Percentiles rank a stretch among this genome's conserved stretches.
phyloP scores from a whole-genome alignment of 2,113 vertebrate species.

The Excalfactoria chinensis region DNA sequence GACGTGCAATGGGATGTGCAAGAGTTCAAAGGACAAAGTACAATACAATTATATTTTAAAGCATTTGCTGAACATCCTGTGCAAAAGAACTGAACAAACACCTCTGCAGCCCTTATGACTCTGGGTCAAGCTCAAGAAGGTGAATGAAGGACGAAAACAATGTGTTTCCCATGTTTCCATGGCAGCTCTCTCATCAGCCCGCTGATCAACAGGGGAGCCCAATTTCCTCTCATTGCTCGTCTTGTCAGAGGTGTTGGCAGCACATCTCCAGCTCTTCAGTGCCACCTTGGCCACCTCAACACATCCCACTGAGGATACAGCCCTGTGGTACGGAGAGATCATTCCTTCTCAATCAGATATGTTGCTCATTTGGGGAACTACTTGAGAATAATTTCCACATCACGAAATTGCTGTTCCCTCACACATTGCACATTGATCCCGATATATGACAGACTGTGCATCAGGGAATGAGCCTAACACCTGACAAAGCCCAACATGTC shows the following conservation, averaged over 20 bases:
- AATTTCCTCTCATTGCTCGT: neutral
- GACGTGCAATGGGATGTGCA: neutral
- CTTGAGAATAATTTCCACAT: neutral
- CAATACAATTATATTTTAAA: neutral
- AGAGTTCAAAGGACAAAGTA: neutral
- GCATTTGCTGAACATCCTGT: neutral
- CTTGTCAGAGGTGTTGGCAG: neutral
- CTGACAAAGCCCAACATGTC: neutral
- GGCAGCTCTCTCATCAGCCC: slow-evolving; percentile 5
- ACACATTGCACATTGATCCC: neutral
- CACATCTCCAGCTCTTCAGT: neutral
- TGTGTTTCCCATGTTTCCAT: neutral
- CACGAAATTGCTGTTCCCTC: neutral
- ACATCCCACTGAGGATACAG: neutral
- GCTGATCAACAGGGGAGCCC: neutral
- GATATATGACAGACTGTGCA: neutral
- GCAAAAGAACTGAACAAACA: neutral
- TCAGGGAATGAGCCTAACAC: neutral
- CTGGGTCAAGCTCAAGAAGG: neutral
- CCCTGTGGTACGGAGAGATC: rapidly evolving
- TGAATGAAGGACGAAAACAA: slow-evolving; percentile 5
- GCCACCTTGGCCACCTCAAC: neutral
- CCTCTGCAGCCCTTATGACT: neutral
- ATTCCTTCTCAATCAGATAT: neutral
- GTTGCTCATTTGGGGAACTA: neutral